phyloP scores from a whole-genome alignment of 2,888 invertebrate species.

The Sipha maydis region DNA sequence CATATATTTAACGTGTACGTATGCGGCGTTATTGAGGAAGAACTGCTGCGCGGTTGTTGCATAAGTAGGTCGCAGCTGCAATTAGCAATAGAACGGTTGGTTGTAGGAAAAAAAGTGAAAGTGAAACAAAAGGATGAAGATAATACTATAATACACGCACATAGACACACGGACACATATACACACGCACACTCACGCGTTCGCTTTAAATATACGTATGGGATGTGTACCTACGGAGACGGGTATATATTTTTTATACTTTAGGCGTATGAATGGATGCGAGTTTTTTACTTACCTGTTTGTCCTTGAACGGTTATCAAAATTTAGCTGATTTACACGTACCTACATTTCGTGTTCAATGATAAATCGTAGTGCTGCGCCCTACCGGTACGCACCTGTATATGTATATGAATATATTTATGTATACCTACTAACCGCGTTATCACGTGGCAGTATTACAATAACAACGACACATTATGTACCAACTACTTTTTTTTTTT shows the following conservation, averaged over 20 bases:
- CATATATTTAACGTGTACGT: neutral
- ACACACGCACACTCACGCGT: neutral
- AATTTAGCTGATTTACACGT: neutral
- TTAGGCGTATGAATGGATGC: neutral
- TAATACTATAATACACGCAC: constrained; percentile 20
- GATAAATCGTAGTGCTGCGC: neutral
- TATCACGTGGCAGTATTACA: neutral
- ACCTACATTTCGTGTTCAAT: neutral
- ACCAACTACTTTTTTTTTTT: too few relatives aligned
- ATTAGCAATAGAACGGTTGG: constrained; percentile 43
- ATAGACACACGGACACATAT: neutral
- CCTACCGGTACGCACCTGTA: neutral
- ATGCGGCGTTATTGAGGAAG: constrained; percentile 30
- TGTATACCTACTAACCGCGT: neutral
- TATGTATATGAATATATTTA: neutral
- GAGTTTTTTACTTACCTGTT: neutral
- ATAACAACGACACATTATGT: neutral
- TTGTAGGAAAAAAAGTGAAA: constrained; percentile 54
- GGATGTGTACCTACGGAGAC: neutral
- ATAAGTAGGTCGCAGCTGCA: constrained; percentile 58
- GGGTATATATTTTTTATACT: neutral
- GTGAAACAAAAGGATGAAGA: constrained; percentile 62
- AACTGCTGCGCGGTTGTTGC: constrained; percentile 44
- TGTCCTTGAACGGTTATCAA: neutral
- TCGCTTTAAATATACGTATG: neutral